Evolutionary conservation across 2,888 invertebrate species (phyloP), one percentile per base, ranked within the genome.

Genomic region (Lysandra coridon): DNA sequence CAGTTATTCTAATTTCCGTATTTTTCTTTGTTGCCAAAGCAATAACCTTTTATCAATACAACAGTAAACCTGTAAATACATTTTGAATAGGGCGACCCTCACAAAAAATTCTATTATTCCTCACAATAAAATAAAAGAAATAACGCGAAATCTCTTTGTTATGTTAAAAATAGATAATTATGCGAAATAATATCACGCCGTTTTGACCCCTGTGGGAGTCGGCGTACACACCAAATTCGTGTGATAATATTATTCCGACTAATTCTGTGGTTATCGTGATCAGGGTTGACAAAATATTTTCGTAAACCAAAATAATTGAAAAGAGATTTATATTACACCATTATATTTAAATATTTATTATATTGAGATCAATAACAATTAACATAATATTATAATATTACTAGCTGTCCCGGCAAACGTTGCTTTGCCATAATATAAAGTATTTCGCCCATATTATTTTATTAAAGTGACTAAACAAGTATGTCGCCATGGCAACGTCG

Each of bases 91-190:
- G 75, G 78, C 64, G 79, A 40, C 23, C 79, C 60, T 40, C 12
- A 40, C 30, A 79, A 60, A 74, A 79, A 60, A 74, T 40, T 81
- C 80, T 80, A 86, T 87, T 86, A 85, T 86, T 85, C 83, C 82
- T 80, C 83, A 86, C 86, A 87, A 87, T 87, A 87, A 87, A 89
- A 89, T 87, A 88, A 90, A 89, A 88, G 86, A 88, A 88, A 88
- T 88, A 89, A 89, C 88, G 89, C 89, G 89, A 88, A 88, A 88
- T 88, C 23, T 44, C 57, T 79, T 79, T 79, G 44, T 79, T 75
- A 53, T 30, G 74, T 74, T 74, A 89, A 90, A 64, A 37, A 53
- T 69, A 79, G 78, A 80, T 73, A 78, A 80, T 78, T 78, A 62
- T 74, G 40, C 53, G 4, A 44, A 44, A 73, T 49, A 74, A 44